Evolutionary conservation across 1,140 invertebrate species (phyloP), one percentile per base, ranked within the genome.

Genomic region (Lepidurus packardi): DNA sequence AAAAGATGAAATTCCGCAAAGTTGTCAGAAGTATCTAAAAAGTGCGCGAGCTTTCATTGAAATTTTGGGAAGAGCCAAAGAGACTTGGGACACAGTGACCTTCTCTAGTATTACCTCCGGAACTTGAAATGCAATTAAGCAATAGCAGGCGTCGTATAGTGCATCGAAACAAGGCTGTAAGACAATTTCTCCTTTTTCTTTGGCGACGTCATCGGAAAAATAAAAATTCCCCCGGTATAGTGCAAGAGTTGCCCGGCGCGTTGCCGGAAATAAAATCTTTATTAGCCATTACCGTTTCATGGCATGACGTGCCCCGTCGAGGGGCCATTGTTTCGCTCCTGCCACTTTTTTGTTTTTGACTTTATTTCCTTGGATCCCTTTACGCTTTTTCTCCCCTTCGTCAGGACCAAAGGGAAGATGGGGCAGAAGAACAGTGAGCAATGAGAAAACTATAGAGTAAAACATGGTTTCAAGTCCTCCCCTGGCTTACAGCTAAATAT

Each of bases 231-330:
- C 13, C 53, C 21, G 53, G 53, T 65, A 65, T 65, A 65, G 16
- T 65, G 13, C 53, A 65, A 65, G 53, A 65, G 53, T 65, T 45
- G 75, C 41, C 43, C 75, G 21, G 75, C 43, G 75, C 47, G 43
- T 24, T 43, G 41, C 75, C 75, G 75, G 24, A 47, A 77, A 77
- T 77, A 77, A 77, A 77, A 77, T 77, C 75, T 77, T 77, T 77
- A 77, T 77, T 77, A 47, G 75, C 75, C 75, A 77, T 77, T 77
- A 77, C 75, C 43, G 75, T 77, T 77, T 77, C 47, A 77, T 77
- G 75, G 43, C 75, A 77, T 25, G 53, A 65, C 75, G 75, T 77
- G 75, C 43, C 75, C 43, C 47, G 75, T 45, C 75, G 75, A 77
- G 43, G 43, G 75, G 47, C 47, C 75, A 47, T 77, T 77, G 75